These are phyloP conservation scores for Sigmodon hispidus DNA, from an alignment of 2,113 vertebrate genomes.

Conservation along the genomic window DNA sequence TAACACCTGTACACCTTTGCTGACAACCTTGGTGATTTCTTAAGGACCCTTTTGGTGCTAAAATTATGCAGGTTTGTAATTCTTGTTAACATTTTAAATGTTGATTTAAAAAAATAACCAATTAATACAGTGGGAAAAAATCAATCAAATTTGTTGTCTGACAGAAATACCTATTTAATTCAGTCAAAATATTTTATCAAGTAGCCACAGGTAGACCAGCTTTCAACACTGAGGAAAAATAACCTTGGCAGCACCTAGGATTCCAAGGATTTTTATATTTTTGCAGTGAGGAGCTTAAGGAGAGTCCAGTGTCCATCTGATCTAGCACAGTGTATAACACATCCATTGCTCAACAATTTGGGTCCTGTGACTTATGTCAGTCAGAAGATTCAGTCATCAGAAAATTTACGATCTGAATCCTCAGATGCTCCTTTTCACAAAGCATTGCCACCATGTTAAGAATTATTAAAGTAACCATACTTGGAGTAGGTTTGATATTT, in stretches of 20 bases:
- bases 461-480: not conserved
- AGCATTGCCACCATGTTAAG: not conserved
- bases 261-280: conserved; percentile 15
- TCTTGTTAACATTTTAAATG: conserved; percentile 64
- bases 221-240: conserved; percentile 55
- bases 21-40: not conserved
- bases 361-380: not conserved
- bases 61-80: conserved; percentile 46
- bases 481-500: conserved; percentile 50
- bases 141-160: conserved; percentile 67
- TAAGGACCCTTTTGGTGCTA: not conserved
- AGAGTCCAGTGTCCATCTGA: conserved; percentile 13
- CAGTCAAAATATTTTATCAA: conserved; percentile 71
- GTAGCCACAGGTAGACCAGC: conserved; percentile 68
- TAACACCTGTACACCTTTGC: conserved; percentile 10
- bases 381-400: not conserved
- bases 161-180: conserved; percentile 67
- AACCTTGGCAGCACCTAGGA: conserved; percentile 49
- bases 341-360: not conserved
- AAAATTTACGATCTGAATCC: not conserved
- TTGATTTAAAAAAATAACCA: conserved; percentile 61
- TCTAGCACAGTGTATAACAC: conserved; percentile 4
- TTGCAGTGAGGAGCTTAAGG: not conserved
- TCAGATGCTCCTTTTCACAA: too few species aligned
- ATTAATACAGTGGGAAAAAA: conserved; percentile 62